Evolutionary conservation across 2,888 invertebrate species (phyloP).

Genomic region (Linnaemya tessellans): DNA sequence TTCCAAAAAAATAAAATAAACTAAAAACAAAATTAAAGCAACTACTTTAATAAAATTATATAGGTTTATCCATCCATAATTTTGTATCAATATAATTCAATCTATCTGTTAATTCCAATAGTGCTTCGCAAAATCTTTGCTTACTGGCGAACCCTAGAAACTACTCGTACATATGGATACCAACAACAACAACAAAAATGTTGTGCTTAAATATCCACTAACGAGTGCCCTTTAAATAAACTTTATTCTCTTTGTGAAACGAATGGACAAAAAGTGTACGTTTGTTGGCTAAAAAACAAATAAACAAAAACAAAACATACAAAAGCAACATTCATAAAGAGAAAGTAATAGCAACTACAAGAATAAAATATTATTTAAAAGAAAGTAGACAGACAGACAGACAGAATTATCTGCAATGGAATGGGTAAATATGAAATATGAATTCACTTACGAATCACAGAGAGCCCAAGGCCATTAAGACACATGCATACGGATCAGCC

Average conservation of each 20-base stretch:
- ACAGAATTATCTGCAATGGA: conserved; percentile 42
- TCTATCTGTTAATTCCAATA: no score
- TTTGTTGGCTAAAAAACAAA: conserved; percentile 5
- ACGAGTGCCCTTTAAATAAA: conserved; percentile 46
- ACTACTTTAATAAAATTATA: no score
- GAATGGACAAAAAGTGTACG: conserved; percentile 42
- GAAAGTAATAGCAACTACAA: conserved; percentile 58
- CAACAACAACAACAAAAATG: no score
- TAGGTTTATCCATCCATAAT: no score
- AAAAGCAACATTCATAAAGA: conserved; percentile 57
- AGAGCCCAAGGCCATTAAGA: conserved; percentile 80
- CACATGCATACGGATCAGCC: conserved; percentile 26
- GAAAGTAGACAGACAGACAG: conserved; percentile 53
- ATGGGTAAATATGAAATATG: conserved; percentile 80
- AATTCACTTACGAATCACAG: conserved; percentile 81
- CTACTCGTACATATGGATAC: no score
- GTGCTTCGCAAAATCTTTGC: no score
- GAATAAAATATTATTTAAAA: conserved; percentile 38
- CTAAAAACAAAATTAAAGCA: no score
- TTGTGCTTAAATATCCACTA: conserved; percentile 26
- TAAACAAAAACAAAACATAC: conserved; percentile 1
- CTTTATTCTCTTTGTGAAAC: conserved; percentile 64
- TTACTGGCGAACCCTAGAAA: not conserved
- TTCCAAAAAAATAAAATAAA: no score
- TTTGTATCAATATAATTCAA: no score